Evolutionary conservation across 2,888 invertebrate genomes (phyloP), one percentile per base, ranked within the genome.

Genomic region (Eupeodes luniger): DNA sequence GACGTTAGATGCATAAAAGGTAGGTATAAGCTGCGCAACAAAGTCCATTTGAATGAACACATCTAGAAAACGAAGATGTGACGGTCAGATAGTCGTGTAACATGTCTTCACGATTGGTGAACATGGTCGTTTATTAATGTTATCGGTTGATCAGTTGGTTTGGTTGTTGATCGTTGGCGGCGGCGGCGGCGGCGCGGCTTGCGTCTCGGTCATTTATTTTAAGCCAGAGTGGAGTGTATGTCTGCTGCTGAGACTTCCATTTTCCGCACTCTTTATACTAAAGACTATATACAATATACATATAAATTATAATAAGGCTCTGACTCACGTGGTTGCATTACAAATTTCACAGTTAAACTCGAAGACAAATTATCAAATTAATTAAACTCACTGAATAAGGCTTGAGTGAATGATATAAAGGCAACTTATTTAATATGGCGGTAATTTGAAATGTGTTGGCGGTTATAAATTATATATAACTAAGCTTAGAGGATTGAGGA

Each of bases 311-410:
- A 27, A 27, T 27, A 27, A 27, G 61, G 36, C 34, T 51, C 27
- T 61, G 67, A 75, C 66, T 53, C 72, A 81, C 49, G 66, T 61
- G 70, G 77, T 74, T 78, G 72, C 66, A 62, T 78, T 85, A 78
- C 53, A 77, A 81, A 85, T 85, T 85, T 81, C 81, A 85, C 85
- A 78, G 78, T 81, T 74, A 67, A 74, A 78, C 49, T 19, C 61
- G 78, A 64, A 81, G 85, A 85, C 85, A 85, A 85, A 85, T 85
- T 85, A 81, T 81, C 85, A 66, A 81, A 81, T 85, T 85, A 85
- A 85, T 85, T 78, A 74, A 64, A 78, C 81, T 62, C 36, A 74
- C 59, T 27, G 72, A 72, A 72, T 34, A 72, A 47, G 72, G n/a
- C 59, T 57, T 59, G 57, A 66, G 62, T 40, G 59, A 61, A 59